Evolutionary conservation across 2,113 vertebrate genomes (phyloP).

Genomic region (Psilopogon haemacephalus): DNA sequence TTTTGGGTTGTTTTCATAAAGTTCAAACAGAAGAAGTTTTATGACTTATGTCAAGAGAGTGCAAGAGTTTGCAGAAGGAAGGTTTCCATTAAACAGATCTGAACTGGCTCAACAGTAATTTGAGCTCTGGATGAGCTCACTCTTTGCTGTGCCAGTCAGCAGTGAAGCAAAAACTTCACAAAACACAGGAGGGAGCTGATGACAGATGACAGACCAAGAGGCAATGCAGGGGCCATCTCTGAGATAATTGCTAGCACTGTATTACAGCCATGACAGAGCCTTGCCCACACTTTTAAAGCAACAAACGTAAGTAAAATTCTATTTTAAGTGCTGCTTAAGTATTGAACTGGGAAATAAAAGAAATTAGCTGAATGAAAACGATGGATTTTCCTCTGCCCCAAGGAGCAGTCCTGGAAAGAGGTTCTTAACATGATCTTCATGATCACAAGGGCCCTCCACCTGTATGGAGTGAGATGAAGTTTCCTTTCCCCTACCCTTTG

Average conservation of each 20-base stretch:
- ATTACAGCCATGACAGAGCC: background rate
- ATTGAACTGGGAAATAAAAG: conserved; percentile 5
- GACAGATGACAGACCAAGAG: conserved; percentile 27
- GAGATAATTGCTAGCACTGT: background rate
- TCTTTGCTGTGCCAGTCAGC: background rate
- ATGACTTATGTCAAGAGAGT: background rate
- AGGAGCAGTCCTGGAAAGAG: background rate
- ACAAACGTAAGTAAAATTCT: too few species aligned
- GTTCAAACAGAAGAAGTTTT: conserved; percentile 35
- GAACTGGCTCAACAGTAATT: conserved; percentile 29
- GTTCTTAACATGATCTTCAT: background rate
- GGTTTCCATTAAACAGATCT: conserved; percentile 50
- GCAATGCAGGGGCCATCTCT: background rate
- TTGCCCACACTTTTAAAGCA: background rate
- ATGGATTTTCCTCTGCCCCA: background rate
- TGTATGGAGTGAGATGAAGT: background rate
- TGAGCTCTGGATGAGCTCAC: conserved; percentile 19
- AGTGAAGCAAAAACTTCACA: background rate
- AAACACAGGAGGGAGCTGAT: background rate
- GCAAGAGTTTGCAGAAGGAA: conserved; percentile 17
- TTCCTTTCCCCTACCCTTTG: background rate
- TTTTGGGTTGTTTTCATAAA: conserved; percentile 15
- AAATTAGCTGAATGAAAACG: background rate
- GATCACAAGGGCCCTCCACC: background rate
- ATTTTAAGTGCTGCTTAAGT: too few species aligned